Evolutionary conservation across 2,113 vertebrate species (phyloP).

Genomic region (Bostrychus sinensis): DNA sequence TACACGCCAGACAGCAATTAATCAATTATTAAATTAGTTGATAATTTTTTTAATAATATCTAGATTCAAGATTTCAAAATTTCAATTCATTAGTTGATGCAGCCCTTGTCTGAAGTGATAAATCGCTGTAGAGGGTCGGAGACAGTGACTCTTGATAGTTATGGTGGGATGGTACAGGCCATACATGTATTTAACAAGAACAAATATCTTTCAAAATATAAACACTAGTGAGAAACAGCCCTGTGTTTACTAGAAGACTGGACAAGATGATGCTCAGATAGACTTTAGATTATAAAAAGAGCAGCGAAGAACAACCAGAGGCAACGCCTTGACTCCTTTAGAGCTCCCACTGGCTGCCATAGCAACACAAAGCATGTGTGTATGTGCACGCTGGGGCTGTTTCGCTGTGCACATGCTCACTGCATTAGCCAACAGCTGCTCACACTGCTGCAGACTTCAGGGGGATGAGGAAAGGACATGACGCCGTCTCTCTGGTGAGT

Average conservation of each 20-base stretch:
- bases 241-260: conserved; percentile 20
- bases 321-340: conserved; percentile 68
- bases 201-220: conserved; percentile 42
- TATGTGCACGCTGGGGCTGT: conserved; percentile 33
- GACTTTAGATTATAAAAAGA: conserved; percentile 43
- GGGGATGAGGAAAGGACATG: conserved; percentile 58
- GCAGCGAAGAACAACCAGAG: conserved; percentile 52
- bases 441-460: conserved; percentile 65
- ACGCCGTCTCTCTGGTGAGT: conserved; percentile 56
- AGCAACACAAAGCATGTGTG: conserved; percentile 63
- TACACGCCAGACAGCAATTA: no score
- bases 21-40: no score
- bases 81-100: no score
- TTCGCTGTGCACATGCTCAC: conserved; percentile 37
- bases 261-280: conserved; percentile 37
- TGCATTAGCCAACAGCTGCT: conserved; percentile 68
- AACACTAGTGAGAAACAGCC: conserved; percentile 32
- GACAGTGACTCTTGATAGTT: conserved; percentile 12
- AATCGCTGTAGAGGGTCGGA: neutral
- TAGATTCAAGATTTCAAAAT: no score
- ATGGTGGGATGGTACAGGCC: conserved; percentile 34
- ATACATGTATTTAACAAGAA: conserved; percentile 29
- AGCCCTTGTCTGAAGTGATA: no score
- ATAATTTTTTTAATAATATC: no score
- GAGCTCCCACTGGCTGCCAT: conserved; percentile 69